Conservation (phyloP, 2,113 vertebrate species). For the Gnathonemus echidnorhynchus region DNA sequence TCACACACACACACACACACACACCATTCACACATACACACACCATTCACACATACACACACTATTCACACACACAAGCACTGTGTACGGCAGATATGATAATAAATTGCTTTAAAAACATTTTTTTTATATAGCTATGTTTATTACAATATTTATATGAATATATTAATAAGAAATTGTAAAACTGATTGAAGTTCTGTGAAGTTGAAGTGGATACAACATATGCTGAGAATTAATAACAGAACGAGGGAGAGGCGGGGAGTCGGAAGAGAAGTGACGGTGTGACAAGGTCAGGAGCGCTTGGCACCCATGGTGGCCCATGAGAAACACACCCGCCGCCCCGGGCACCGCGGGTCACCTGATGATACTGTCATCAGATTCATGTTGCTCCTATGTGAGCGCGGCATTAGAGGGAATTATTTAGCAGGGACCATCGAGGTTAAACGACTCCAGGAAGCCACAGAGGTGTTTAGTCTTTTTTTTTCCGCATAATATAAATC, state of each 20-base stretch:
- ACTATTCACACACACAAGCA: no score
- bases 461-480: not conserved
- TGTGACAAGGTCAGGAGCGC: not conserved
- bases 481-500: not conserved
- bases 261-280: not conserved
- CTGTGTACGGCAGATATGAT: not conserved
- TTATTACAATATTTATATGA: not conserved
- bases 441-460: not conserved
- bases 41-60: no score
- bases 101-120: not conserved
- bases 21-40: no score
- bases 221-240: not conserved
- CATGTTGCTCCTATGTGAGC: not conserved
- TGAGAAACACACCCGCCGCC: not conserved
- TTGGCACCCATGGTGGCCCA: not conserved
- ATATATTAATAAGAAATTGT: not conserved
- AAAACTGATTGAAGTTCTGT: not conserved
- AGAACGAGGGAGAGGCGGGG: not conserved
- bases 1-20: no score
- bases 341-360: not conserved
- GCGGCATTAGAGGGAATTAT: not conserved
- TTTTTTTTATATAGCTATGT: not conserved
- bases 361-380: not conserved
- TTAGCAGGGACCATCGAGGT: not conserved
- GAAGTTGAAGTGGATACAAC: not conserved